These are phyloP conservation scores for Tragelaphus strepsiceros DNA, from an alignment of 2,113 vertebrate species.

Conservation along the genomic window DNA sequence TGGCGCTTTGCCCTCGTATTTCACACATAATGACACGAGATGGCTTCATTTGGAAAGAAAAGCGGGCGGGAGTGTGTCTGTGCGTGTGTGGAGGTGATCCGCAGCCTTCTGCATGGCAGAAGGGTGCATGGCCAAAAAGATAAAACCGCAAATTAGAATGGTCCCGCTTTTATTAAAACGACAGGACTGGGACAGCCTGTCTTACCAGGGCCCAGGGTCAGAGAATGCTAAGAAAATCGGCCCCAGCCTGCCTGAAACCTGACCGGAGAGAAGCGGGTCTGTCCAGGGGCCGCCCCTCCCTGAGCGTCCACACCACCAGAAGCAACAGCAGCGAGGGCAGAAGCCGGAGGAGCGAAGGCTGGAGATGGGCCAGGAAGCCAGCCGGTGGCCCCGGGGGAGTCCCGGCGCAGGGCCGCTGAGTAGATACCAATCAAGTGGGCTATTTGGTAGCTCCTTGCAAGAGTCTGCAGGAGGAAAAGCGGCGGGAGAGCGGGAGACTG, in stretches of 20 bases:
- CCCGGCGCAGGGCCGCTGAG: background rate
- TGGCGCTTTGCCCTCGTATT: slow-evolving; percentile 71
- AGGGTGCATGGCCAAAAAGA: slow-evolving; percentile 5
- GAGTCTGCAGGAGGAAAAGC: background rate
- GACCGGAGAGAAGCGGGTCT: background rate
- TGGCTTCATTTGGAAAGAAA: slow-evolving; percentile 62
- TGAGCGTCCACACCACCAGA: background rate
- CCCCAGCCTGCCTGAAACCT: background rate
- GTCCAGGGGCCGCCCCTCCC: background rate
- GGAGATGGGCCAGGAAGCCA: slow-evolving; percentile 25
- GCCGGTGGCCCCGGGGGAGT: slow-evolving; percentile 11
- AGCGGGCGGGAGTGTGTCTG: slow-evolving; percentile 7
- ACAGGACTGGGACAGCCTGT: background rate
- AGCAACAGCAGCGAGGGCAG: background rate
- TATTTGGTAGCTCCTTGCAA: background rate
- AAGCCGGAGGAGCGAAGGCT: background rate
- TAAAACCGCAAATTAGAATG: slow-evolving; percentile 34
- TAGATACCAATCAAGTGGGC: background rate
- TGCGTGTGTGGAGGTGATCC: slow-evolving; percentile 30
- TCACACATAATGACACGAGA: slow-evolving; percentile 70
- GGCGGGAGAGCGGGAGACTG: background rate
- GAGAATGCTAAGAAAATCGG: background rate
- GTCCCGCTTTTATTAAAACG: slow-evolving; percentile 26
- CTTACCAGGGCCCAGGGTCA: background rate
- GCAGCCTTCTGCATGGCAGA: slow-evolving; percentile 10